Conservation (phyloP, 2,113 vertebrate genomes). For the Raja brachyura region DNA sequence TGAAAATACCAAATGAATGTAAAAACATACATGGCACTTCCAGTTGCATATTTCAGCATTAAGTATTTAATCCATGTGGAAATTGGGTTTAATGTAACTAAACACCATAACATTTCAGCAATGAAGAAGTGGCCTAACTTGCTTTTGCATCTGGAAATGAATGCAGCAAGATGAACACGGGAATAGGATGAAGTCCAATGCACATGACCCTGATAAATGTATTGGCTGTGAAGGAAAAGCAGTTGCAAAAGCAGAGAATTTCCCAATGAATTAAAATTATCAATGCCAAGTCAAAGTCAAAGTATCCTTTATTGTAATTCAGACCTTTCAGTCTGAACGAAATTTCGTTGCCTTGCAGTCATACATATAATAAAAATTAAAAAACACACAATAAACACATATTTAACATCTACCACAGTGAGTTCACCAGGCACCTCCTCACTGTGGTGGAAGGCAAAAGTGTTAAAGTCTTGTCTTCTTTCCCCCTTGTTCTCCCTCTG, state of each 20-base stretch:
- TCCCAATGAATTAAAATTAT: background rate
- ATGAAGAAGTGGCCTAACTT: background rate
- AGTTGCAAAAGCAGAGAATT: background rate
- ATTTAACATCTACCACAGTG: no score
- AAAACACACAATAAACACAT: no score
- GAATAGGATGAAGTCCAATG: background rate
- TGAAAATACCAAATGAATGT: background rate
- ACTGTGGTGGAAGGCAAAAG: no score
- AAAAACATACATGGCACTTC: background rate
- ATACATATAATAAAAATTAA: no score
- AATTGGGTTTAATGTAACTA: background rate
- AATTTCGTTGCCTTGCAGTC: no score
- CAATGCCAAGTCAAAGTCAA: no score
- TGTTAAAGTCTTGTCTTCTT: no score
- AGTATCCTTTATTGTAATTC: no score
- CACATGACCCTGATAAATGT: background rate
- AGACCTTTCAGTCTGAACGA: no score
- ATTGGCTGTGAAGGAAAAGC: background rate
- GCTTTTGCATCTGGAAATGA: background rate
- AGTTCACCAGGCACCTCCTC: no score
- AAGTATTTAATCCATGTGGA: background rate
- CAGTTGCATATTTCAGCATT: background rate
- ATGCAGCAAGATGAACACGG: background rate
- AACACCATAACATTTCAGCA: background rate
- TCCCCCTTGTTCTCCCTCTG: no score